phyloP scores from a whole-genome alignment of 2,113 vertebrate genomes.

The Sapayoa aenigma region DNA sequence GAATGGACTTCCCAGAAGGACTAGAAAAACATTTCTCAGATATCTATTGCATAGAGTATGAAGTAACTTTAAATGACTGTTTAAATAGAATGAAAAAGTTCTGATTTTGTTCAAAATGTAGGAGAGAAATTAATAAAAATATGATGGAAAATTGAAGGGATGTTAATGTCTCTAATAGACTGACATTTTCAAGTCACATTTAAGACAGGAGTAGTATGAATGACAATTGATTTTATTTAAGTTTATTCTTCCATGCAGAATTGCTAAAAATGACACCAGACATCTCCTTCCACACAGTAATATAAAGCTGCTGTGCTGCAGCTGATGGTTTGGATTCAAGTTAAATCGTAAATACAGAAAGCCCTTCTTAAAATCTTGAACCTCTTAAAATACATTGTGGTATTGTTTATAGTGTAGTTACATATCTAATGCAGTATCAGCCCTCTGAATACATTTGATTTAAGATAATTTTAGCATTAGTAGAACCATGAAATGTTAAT shows the following conservation, averaged over 20 bases:
- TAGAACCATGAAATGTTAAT: neutral
- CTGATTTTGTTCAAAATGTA: neutral
- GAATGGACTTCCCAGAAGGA: neutral
- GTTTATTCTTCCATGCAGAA: neutral
- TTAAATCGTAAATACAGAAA: neutral
- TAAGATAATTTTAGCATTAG: neutral
- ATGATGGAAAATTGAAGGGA: neutral
- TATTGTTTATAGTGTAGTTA: neutral
- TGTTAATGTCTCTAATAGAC: accelerated
- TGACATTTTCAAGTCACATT: neutral
- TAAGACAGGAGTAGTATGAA: neutral
- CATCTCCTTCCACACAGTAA: neutral
- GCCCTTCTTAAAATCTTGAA: neutral
- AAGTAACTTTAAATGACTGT: neutral
- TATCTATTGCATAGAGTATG: neutral
- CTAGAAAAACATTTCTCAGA: neutral
- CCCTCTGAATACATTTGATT: neutral
- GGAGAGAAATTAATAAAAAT: neutral
- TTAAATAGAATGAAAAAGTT: neutral
- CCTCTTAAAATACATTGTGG: neutral
- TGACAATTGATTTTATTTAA: neutral
- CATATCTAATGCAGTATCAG: neutral
- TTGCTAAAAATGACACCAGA: neutral
- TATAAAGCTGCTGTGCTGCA: neutral
- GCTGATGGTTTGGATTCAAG: neutral